Evolutionary conservation across 2,888 invertebrate species (phyloP), one percentile per base, ranked within the genome.

Genomic region (Masnerella sp.): DNA sequence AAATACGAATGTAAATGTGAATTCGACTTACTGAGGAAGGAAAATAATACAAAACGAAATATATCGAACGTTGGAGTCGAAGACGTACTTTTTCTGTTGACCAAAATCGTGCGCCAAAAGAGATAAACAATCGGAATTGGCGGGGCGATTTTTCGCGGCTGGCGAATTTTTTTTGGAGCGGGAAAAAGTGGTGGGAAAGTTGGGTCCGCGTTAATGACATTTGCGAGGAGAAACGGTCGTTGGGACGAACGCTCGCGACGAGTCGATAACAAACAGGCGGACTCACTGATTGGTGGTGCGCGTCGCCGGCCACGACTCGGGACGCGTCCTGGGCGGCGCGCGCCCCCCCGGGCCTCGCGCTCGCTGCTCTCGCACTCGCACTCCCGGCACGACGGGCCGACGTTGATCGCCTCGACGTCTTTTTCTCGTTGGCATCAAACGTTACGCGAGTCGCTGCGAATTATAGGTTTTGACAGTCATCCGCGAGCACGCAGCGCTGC

Each of bases 301-400:
- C 59, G 67, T 43, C 61, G 61, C 49, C 67, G 72, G 52, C 42
- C 30, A 43, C 56, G 62, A 40, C 51, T 58, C 45, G 30, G 71
- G 58, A 62, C 70, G 61, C 61, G 65, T 72, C 45, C 54, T 59
- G 58, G 61, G 36, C 62, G 36, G 20, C 54, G 61, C 43, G 56
- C 17, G 34, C 61, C 43, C 28, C 28, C 15, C 34, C 58, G 62
- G 62, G 67, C 18, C 56, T 68, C 67, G 73, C 62, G 47, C 64
- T 65, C 65, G 71, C 52, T 72, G 72, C 56, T 68, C 38, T 56
- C 61, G 61, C 67, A 62, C 62, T 68, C 73, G 72, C 72, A 72
- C 72, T 67, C 56, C 61, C 72, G 72, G 72, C 72, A 72, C 72
- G 42, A 67, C 65, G 72, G 61, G 72, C 72, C 72, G 72, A 72